Percentiles rank a stretch among this genome's conserved stretches.
phyloP scores from a whole-genome alignment of 2,888 invertebrate genomes.

The Oxytorus armatus region DNA sequence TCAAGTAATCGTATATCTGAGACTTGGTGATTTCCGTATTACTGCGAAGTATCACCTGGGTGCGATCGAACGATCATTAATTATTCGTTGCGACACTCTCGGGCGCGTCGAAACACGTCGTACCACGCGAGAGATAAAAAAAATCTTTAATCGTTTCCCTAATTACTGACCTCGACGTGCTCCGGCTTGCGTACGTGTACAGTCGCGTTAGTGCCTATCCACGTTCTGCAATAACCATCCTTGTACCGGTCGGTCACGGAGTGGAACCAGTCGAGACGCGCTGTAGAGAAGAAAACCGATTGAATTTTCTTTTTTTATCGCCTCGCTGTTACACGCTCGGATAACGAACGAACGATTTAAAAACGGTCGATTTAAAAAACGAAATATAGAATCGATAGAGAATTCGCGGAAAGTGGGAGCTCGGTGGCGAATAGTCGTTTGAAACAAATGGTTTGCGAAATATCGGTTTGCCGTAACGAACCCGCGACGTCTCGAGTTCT shows the following conservation, averaged over 20 bases:
- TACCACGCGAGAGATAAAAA: background rate
- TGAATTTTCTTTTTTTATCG: background rate
- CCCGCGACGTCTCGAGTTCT: too few relatives aligned
- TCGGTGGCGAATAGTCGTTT: too few relatives aligned
- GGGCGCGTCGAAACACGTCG: background rate
- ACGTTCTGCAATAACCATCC: constrained; percentile 70
- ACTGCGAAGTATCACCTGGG: constrained; percentile 82
- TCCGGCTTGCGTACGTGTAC: constrained; percentile 74
- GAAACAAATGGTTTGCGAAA: too few relatives aligned
- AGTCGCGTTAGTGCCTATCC: constrained; percentile 66
- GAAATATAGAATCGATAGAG: too few relatives aligned
- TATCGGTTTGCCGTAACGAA: too few relatives aligned
- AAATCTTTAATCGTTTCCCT: too few relatives aligned
- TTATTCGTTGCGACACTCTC: background rate
- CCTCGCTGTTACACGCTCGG: too few relatives aligned
- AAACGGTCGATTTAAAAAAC: too few relatives aligned
- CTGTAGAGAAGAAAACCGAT: constrained; percentile 58
- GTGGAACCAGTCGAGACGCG: constrained; percentile 70
- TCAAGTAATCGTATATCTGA: constrained; percentile 81
- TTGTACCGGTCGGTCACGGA: constrained; percentile 64
- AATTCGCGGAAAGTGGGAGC: too few relatives aligned
- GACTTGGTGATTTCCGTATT: constrained; percentile 85
- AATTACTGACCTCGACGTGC: constrained; percentile 73
- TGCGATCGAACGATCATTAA: background rate
- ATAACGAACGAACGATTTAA: too few relatives aligned